Evolutionary conservation across 2,113 vertebrate species (phyloP), one percentile per base, ranked within the genome.

Genomic region (Triplophysa siluroides): DNA sequence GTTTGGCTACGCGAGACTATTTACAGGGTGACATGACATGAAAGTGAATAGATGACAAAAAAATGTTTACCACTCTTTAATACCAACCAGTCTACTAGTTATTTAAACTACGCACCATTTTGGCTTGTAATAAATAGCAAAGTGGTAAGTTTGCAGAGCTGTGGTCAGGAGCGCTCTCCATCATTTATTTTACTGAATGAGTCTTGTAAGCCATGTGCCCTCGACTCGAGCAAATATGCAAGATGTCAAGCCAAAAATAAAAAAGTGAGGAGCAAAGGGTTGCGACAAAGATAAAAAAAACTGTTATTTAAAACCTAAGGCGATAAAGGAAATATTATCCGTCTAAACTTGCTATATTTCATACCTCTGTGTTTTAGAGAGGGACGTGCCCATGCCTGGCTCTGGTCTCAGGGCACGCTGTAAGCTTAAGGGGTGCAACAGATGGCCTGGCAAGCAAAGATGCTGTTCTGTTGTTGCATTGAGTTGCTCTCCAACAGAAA

Each of bases 381-480:
- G 66, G 26, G 38, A 62, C 45, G 52, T 23, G 43, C 61, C 38
- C 54, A 61, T 74, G 54, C 41, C 33, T 2, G 13, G 12, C 71
- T 43, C 71, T 23, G 13, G 71, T 74, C 23, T 74, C 71, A 63
- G 58, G 60, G 16, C 73, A 75, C 10, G 33, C 54, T 60, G 54
- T 74, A 60, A 38, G 60, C 74, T 86, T 58, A 13, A 81, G 80
- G 72, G 23, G 21, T 83, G 83, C 83, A 86, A 82, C 88, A 89
- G 86, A 90, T 91, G 88, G 87, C 67, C 79, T 82, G 84, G 79
- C 81, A 77, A 26, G 10, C 7, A 4, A 12, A 66, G 33, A n/a
- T 63, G 58, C 60, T 63, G 60, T 47, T 75, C 41, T 62, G 60
- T 54, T 70, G 68, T 84, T 86, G 52, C n/a, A 64, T 62, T 24